Percentiles rank a stretch among this genome's conserved stretches.
phyloP scores from a whole-genome alignment of 2,888 invertebrate species.

The Biston betularia region DNA sequence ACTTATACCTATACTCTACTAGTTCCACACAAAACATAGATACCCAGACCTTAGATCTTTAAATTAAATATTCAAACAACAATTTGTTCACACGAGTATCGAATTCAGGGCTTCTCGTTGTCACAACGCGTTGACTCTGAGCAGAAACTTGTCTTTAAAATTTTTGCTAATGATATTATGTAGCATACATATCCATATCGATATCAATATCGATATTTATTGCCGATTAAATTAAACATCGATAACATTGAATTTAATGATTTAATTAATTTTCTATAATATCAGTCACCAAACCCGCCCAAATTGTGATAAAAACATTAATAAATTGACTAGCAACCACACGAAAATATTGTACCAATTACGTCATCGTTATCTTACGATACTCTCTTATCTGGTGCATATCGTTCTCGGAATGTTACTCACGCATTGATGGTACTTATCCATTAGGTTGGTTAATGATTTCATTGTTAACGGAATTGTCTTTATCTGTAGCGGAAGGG shows the following conservation, averaged over 20 bases:
- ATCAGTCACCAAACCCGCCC: slow-evolving; percentile 4
- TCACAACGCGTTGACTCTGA: no score
- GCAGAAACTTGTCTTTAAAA: no score
- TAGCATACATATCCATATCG: background rate
- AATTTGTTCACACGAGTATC: no score
- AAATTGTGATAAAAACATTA: slow-evolving; percentile 5
- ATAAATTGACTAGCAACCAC: slow-evolving; percentile 5
- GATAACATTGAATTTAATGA: slow-evolving; percentile 4
- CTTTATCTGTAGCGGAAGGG: slow-evolving; percentile 30
- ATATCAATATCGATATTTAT: background rate
- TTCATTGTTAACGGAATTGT: slow-evolving; percentile 31
- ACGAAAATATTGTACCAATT: slow-evolving; percentile 44
- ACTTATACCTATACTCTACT: no score
- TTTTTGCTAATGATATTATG: background rate
- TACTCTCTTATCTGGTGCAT: slow-evolving; percentile 41
- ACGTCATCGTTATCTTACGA: slow-evolving; percentile 43
- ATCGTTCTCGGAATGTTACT: slow-evolving; percentile 38
- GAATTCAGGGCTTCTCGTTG: no score
- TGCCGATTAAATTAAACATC: background rate
- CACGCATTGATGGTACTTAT: slow-evolving; percentile 38
- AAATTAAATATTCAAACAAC: no score
- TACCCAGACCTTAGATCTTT: no score
- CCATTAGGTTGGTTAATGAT: slow-evolving; percentile 32
- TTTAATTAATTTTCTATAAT: slow-evolving; percentile 15
- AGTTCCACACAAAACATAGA: no score